phyloP scores from a whole-genome alignment of 2,888 invertebrate species.

The Mythimna pallens region DNA sequence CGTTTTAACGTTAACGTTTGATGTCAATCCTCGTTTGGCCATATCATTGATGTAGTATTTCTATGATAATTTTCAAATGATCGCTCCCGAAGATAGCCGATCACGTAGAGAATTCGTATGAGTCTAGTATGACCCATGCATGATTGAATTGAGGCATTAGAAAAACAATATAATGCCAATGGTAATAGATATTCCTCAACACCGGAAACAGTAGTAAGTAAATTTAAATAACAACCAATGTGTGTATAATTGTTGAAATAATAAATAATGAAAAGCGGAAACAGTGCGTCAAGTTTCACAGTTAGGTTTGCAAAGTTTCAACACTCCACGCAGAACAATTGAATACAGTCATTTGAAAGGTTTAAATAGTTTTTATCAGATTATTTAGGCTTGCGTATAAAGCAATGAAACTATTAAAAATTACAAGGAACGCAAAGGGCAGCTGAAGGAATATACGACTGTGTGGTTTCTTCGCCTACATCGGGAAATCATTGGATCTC shows the following conservation, averaged over 20 bases:
- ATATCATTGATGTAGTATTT: no score
- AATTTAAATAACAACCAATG: slow-evolving; percentile 3
- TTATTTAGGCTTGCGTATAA: background rate
- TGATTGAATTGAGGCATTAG: no score
- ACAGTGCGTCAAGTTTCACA: slow-evolving; percentile 50
- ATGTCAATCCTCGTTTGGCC: no score
- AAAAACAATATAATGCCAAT: no score
- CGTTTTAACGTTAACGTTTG: no score
- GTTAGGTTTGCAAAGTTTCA: slow-evolving; percentile 23
- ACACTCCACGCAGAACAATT: slow-evolving; percentile 23
- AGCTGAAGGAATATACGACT: no score
- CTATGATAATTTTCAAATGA: no score
- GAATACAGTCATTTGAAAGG: slow-evolving; percentile 13
- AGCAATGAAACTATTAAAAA: background rate
- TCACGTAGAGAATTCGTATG: no score
- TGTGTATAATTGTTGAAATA: slow-evolving; percentile 36
- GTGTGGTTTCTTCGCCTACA: no score
- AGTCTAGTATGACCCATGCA: no score
- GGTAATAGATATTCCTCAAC: background rate
- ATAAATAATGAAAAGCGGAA: slow-evolving; percentile 37
- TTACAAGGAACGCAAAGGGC: background rate
- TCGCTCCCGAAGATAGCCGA: no score
- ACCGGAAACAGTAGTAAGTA: slow-evolving; percentile 6
- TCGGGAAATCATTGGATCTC: no score
- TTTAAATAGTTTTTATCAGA: background rate